These are phyloP conservation scores for Ophthalmolycus amberensis DNA, from an alignment of 2,113 vertebrate genomes.

Conservation along the genomic window DNA sequence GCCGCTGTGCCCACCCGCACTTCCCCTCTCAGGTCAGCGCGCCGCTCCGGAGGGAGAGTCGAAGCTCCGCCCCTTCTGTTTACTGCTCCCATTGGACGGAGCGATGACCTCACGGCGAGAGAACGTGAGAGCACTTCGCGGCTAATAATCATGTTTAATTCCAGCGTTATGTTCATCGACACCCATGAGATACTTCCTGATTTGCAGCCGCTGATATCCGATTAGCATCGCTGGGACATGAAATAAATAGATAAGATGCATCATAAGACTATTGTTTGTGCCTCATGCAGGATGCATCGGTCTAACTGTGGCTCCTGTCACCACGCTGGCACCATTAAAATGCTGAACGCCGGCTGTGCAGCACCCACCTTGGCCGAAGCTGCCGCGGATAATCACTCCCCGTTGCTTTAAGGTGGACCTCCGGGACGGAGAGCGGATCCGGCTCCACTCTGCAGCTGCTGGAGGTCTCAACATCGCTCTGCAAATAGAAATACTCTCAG, in stretches of 20 bases:
- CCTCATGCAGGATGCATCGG: too few relatives aligned
- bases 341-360: conserved; percentile 78
- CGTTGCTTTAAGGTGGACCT: conserved; percentile 84
- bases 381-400: conserved; percentile 79
- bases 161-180: background rate
- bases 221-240: background rate
- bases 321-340: conserved; percentile 78
- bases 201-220: background rate
- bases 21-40: conserved; percentile 81
- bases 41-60: conserved; percentile 67
- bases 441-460: conserved; percentile 73
- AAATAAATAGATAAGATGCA: background rate
- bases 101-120: conserved; percentile 24
- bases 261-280: background rate
- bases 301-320: background rate
- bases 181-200: background rate
- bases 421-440: conserved; percentile 80
- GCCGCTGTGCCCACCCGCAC: conserved; percentile 72
- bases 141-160: background rate
- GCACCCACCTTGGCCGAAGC: conserved; percentile 73
- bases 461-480: conserved; percentile 20
- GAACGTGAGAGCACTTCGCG: background rate
- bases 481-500: conserved; percentile 19
- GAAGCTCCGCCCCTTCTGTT: conserved; percentile 85
- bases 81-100: conserved; percentile 68